Base-by-base conservation (phyloP, 2,797 vertebrate species). In the Falco naumanni region DNA sequence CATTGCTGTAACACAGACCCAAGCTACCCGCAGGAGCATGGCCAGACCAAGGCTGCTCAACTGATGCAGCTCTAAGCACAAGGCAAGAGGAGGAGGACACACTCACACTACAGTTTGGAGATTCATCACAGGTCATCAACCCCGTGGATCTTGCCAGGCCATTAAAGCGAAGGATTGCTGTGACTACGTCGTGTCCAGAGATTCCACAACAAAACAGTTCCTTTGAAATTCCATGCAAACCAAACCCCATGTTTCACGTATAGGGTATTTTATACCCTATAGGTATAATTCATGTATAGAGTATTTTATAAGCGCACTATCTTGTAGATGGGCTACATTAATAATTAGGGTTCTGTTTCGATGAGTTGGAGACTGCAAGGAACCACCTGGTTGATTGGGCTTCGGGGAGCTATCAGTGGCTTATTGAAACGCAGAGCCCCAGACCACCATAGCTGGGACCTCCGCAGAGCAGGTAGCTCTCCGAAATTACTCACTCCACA, bases 11-110 rank as follows among this genome's bases (percentile, higher is more conserved):
- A 24, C 66, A 37, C 26, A 43, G 71, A 41, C 24, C 45, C 61
- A 16, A 39, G 48, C 43, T 0, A 54, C 37, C 28, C 8, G 2
- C 11, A 2, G 0, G 6, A 10, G 31, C 18, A 7, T 0, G 18
- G 37, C 54, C 60, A 56, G 64, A 6, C 21, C 2, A 0, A 22
- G 64, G 19, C 34, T 11, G 8, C 15, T 5, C 53, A 5, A 6
- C 47, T 18, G 28, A 5, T 25, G 33, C 51, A 29, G 51, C 68
- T 39, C 59, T 19, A 18, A 50, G 34, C 51, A 26, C 34, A 22
- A 16, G 57, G 3, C 18, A 33, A 41, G 17, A 80, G 11, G 5
- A 56, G 33, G 9, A 63, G 25, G n/a, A 57, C 39, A 11, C 39
- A 39, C 39, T 39, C 4, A 1, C 16, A 0, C 28, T 9, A 3